Conservation (phyloP, 2,113 vertebrate species). For the Bufo bufo region DNA sequence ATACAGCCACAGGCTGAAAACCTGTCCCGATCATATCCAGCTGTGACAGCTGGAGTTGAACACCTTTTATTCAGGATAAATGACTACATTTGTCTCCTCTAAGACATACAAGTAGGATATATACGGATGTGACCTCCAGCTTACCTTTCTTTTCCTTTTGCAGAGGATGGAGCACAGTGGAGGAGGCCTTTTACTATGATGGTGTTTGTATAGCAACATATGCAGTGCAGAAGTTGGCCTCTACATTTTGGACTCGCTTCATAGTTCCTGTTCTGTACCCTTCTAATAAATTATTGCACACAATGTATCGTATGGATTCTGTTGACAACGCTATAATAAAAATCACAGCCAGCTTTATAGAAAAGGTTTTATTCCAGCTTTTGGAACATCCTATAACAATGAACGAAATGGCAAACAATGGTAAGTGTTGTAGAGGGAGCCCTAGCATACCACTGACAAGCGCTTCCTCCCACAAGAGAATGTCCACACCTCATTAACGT, state of each 20-base stretch:
- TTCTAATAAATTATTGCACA: slow-evolving; percentile 44
- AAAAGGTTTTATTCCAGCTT: slow-evolving; percentile 39
- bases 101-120: not conserved
- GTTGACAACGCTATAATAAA: not conserved
- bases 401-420: not conserved
- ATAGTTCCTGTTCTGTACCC: not conserved
- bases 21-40: not conserved
- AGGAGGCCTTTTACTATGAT: slow-evolving; percentile 88
- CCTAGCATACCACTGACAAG: not conserved
- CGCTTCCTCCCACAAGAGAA: slow-evolving; percentile 2
- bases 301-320: not conserved
- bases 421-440: slow-evolving; percentile 11
- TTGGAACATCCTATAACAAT: slow-evolving; percentile 5
- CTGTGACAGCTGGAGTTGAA: not conserved
- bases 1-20: not conserved
- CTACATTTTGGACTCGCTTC: not conserved
- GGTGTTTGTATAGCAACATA: not conserved
- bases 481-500: not conserved
- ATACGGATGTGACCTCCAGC: not conserved
- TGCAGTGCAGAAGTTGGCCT: not conserved
- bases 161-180: slow-evolving; percentile 95
- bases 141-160: not conserved
- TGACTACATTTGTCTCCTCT: not conserved
- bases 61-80: too few relatives aligned
- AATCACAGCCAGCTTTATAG: not conserved